Evolutionary conservation across 2,113 vertebrate genomes (phyloP).

Genomic region (Rhinoderma darwinii): DNA sequence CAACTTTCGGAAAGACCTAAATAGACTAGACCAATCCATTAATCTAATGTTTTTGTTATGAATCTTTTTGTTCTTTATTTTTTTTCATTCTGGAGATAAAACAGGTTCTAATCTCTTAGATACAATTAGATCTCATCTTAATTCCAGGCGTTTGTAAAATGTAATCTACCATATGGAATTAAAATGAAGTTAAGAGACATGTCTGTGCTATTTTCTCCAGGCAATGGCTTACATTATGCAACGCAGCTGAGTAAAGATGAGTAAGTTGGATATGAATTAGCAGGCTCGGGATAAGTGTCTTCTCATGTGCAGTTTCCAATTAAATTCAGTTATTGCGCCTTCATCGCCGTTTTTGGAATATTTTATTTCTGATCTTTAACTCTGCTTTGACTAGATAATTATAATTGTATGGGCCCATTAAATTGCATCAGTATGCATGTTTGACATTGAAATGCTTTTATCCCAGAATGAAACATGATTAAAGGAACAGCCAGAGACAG

Average conservation of each 20-base stretch:
- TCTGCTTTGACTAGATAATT: slow-evolving; percentile 58
- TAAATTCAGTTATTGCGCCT: slow-evolving; percentile 54
- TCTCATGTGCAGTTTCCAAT: slow-evolving; percentile 58
- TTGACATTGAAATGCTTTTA: slow-evolving; percentile 55
- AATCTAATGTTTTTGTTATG: no score
- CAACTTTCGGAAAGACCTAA: no score
- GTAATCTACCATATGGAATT: slow-evolving; percentile 65
- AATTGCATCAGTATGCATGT: slow-evolving; percentile 51
- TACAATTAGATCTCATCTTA: slow-evolving; percentile 66
- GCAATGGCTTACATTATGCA: slow-evolving; percentile 66
- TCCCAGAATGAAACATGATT: slow-evolving; percentile 43
- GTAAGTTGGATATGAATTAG: slow-evolving; percentile 50
- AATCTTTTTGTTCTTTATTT: not conserved
- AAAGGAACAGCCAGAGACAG: slow-evolving; percentile 29
- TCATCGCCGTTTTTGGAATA: slow-evolving; percentile 49
- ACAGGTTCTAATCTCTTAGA: slow-evolving; percentile 35
- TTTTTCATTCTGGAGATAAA: not conserved
- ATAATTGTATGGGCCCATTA: slow-evolving; percentile 54
- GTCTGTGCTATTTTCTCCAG: slow-evolving; percentile 65
- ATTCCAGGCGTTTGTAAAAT: slow-evolving; percentile 63
- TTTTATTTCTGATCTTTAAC: slow-evolving; percentile 59
- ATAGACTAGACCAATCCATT: no score
- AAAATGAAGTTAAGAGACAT: slow-evolving; percentile 57
- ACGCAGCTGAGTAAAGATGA: slow-evolving; percentile 51
- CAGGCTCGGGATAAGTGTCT: slow-evolving; percentile 36